These are phyloP conservation scores for Corythornis cristatus DNA, from an alignment of 2,113 vertebrate genomes.

Conservation along the genomic window DNA sequence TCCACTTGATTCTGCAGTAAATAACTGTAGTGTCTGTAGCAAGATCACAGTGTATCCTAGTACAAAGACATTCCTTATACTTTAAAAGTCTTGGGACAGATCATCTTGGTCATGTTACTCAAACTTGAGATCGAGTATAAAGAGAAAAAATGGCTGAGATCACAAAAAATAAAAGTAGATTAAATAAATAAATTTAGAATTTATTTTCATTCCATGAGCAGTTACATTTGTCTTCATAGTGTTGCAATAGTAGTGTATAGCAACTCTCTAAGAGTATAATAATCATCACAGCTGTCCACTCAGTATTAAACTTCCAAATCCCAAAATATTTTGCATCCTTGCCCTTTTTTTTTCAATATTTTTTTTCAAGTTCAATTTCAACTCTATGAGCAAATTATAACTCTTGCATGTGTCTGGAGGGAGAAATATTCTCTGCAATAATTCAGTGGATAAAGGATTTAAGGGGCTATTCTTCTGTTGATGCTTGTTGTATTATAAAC, in stretches of 20 bases:
- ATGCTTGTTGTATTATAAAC: not conserved
- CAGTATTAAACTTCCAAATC: not conserved
- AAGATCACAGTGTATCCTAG: not conserved
- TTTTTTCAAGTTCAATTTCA: constrained; percentile 19
- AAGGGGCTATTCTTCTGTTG: not conserved
- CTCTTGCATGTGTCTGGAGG: not conserved
- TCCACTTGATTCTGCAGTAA: not conserved
- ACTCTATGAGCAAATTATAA: not conserved
- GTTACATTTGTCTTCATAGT: not conserved
- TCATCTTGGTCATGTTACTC: not conserved
- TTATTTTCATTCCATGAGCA: not conserved
- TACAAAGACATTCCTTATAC: not conserved
- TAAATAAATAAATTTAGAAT: not conserved
- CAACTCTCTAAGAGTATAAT: not conserved
- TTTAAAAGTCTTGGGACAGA: not conserved
- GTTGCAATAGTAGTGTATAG: not conserved
- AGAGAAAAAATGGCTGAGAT: not conserved
- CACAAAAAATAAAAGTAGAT: not conserved
- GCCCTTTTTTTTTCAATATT: not conserved
- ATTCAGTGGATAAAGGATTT: not conserved
- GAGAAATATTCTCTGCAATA: not conserved
- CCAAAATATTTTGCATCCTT: not conserved
- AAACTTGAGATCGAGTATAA: not conserved
- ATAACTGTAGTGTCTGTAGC: not conserved
- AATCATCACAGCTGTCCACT: not conserved